These are phyloP conservation scores for Loripinus fragilis DNA, from an alignment of 2,888 invertebrate species.

Conservation along the genomic window DNA sequence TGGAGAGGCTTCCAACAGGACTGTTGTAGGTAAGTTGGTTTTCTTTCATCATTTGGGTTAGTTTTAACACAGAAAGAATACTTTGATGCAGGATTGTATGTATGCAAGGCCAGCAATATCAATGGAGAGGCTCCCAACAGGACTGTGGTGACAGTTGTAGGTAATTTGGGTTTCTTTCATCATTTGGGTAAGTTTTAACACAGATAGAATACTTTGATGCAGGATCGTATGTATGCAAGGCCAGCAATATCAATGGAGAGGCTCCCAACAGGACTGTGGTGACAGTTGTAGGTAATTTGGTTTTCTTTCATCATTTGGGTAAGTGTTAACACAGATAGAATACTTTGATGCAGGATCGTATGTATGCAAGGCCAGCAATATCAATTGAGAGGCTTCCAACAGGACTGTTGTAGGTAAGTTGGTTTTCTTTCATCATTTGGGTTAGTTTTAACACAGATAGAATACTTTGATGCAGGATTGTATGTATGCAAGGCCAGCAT, in stretches of 20 bases:
- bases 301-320: conserved; percentile 64
- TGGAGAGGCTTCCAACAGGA: conserved; percentile 66
- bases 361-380: conserved; percentile 71
- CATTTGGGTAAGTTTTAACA: conserved; percentile 90
- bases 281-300: conserved; percentile 67
- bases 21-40: conserved; percentile 67
- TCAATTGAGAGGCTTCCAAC: conserved; percentile 66
- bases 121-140: too few species aligned
- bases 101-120: too few species aligned
- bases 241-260: conserved; percentile 68
- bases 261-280: conserved; percentile 63
- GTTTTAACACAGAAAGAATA: too few species aligned
- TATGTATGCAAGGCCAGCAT: too few species aligned
- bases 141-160: too few species aligned
- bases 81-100: too few species aligned
- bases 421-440: too few species aligned
- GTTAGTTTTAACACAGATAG: too few species aligned
- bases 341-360: conserved; percentile 69
- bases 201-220: conserved; percentile 61
- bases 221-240: conserved; percentile 73
- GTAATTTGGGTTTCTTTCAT: too few species aligned
- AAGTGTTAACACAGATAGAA: conserved; percentile 87
- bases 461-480: too few species aligned
- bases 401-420: conserved; percentile 66
- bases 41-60: too few species aligned